phyloP scores from a whole-genome alignment of 2,888 invertebrate species.

The Bombylius discolor region DNA sequence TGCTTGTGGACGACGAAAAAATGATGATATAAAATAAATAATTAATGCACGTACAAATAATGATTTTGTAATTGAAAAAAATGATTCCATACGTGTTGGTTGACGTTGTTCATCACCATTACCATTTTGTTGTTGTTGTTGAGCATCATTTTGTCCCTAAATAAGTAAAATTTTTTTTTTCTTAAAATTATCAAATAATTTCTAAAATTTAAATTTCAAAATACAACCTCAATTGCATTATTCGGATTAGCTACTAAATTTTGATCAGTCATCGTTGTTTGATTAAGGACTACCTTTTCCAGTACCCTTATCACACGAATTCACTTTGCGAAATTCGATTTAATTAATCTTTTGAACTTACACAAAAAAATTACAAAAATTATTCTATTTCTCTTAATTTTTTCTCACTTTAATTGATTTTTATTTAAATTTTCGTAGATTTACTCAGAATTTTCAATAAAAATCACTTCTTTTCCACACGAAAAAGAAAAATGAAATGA shows the following conservation, averaged over 20 bases:
- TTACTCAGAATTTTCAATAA: too few species aligned
- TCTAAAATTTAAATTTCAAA: neutral
- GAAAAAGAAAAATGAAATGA: too few species aligned
- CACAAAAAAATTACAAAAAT: too few species aligned
- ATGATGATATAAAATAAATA: constrained; percentile 84
- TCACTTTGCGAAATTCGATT: too few species aligned
- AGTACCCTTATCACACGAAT: too few species aligned
- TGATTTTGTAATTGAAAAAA: constrained; percentile 73
- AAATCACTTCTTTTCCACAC: too few species aligned
- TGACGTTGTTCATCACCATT: neutral
- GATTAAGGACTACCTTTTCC: too few species aligned
- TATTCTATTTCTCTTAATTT: too few species aligned
- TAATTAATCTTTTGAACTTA: too few species aligned
- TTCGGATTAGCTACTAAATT: neutral
- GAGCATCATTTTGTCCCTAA: neutral
- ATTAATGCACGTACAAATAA: constrained; percentile 76
- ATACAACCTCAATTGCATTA: neutral
- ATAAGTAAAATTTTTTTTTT: neutral
- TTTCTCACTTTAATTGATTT: too few species aligned
- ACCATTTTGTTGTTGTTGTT: neutral
- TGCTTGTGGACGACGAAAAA: constrained; percentile 60
- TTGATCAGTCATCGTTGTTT: neutral
- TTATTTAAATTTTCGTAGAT: too few species aligned
- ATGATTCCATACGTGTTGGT: constrained; percentile 48
- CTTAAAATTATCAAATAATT: neutral